phyloP scores from a whole-genome alignment of 2,113 vertebrate species.

The Sebastes fasciatus region DNA sequence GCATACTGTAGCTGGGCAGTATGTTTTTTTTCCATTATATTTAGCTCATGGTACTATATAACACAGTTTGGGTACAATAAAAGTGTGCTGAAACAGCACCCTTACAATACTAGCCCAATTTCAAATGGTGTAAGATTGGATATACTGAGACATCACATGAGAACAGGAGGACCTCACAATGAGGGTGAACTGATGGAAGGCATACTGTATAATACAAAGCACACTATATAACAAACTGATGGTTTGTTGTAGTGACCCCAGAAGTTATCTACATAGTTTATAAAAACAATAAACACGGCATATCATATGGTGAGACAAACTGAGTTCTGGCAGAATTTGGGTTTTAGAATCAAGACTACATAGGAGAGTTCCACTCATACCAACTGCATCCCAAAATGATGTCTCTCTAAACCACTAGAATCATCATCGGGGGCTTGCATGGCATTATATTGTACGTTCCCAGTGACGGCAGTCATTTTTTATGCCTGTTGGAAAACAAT shows the following conservation, averaged over 20 bases:
- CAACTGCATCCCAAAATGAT: background rate
- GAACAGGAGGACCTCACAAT: no score
- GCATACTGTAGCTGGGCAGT: background rate
- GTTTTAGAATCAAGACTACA: background rate
- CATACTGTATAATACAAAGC: background rate
- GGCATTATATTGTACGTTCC: background rate
- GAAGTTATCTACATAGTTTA: background rate
- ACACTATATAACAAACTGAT: background rate
- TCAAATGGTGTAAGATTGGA: background rate
- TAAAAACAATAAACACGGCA: background rate
- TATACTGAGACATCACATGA: no score
- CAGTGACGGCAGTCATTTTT: background rate
- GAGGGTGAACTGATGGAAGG: no score
- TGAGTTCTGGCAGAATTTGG: background rate
- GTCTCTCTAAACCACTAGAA: background rate
- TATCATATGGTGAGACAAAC: no score
- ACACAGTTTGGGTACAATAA: slow-evolving; percentile 9
- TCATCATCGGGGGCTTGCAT: background rate
- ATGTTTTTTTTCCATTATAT: slow-evolving; percentile 25
- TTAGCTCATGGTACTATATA: slow-evolving; percentile 14
- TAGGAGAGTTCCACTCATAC: background rate
- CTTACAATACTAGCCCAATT: slow-evolving; percentile 8
- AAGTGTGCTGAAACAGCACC: slow-evolving; percentile 38
- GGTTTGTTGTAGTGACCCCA: background rate
- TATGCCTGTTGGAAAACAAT: slow-evolving; percentile 5